Base-by-base conservation (phyloP, 2,113 vertebrate genomes). In the Scalopus aquaticus region DNA sequence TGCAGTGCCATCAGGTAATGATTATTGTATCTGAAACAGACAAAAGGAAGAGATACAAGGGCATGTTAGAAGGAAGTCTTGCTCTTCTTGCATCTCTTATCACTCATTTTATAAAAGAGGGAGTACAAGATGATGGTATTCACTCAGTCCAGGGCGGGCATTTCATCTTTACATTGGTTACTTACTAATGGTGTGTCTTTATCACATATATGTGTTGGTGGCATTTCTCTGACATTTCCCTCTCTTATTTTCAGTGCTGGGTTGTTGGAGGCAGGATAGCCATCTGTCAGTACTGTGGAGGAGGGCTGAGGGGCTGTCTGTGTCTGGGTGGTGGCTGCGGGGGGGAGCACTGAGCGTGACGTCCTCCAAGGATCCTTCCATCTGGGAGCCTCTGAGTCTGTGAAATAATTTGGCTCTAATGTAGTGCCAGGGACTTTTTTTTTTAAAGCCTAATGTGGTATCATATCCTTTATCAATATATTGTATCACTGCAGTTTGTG, bases 401-500 rank as follows among this genome's bases (percentile, higher is more conserved):
- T 90, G 82, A 92, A 96, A 78, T 95, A 94, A 94, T 97, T 97
- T 95, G 91, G 28, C 72, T 97, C 92, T 96, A 81, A 78, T 6
- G 0, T 77, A 97, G 94, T 96, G 54, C 56, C 92, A 94, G 96
- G 56, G 62, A 73, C 89, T 64, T 90, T 93, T 92, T 96, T 82
- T 85, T 96, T 96, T 96, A 90, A 96, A 94, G 32, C 91, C 97
- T 96, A 94, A 96, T 96, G 84, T 96, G 96, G 62, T 98, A 97
- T 96, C 96, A 73, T 97, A 94, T 96, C 94, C 97, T 98, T 93
- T 96, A 93, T 97, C 97, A 96, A 97, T 97, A 95, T 97, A 96
- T 98, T 96, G 95, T 98, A 97, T 98, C 98, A 97, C 96, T 97
- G 74, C 88, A 76, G 94, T 97, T 90, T 98, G 95, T 98, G 98